Conservation (phyloP, 2,888 invertebrate species). For the Scelioninae gen. 2 region DNA sequence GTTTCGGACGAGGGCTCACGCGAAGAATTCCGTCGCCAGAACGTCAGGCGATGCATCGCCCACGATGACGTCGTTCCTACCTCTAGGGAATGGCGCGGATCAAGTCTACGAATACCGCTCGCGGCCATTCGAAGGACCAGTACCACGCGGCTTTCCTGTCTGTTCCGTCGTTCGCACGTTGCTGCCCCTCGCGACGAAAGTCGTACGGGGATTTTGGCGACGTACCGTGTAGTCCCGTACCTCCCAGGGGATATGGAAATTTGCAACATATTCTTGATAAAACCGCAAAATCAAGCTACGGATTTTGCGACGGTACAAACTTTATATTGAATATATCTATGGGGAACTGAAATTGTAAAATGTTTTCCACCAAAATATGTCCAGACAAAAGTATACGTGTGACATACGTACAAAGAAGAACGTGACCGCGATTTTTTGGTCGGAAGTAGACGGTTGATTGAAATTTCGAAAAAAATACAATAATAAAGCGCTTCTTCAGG, state of each 20-base stretch:
- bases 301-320: slow-evolving; percentile 32
- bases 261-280: slow-evolving; percentile 35
- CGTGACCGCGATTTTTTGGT: not conserved
- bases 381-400: not conserved
- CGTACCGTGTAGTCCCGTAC: slow-evolving; percentile 27
- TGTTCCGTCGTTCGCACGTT: slow-evolving; percentile 36
- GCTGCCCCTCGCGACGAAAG: slow-evolving; percentile 27
- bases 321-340: slow-evolving; percentile 31
- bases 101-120: slow-evolving; percentile 40
- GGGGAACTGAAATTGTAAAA: slow-evolving; percentile 1
- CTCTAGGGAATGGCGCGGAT: slow-evolving; percentile 44
- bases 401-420: no score
- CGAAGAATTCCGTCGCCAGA: slow-evolving; percentile 35
- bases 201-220: slow-evolving; percentile 39
- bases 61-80: slow-evolving; percentile 34
- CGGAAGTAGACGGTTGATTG: slow-evolving; percentile 11
- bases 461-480: no score
- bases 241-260: slow-evolving; percentile 47
- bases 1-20: slow-evolving; percentile 22
- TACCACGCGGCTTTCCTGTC: slow-evolving; percentile 42
- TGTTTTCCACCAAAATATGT: slow-evolving; percentile 9
- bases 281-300: slow-evolving; percentile 34
- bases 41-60: slow-evolving; percentile 30
- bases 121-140: slow-evolving; percentile 42
- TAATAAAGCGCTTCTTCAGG: slow-evolving; percentile 3